Base-by-base conservation (phyloP, 2,888 invertebrate genomes). In the Ischnus inquisitorius region DNA sequence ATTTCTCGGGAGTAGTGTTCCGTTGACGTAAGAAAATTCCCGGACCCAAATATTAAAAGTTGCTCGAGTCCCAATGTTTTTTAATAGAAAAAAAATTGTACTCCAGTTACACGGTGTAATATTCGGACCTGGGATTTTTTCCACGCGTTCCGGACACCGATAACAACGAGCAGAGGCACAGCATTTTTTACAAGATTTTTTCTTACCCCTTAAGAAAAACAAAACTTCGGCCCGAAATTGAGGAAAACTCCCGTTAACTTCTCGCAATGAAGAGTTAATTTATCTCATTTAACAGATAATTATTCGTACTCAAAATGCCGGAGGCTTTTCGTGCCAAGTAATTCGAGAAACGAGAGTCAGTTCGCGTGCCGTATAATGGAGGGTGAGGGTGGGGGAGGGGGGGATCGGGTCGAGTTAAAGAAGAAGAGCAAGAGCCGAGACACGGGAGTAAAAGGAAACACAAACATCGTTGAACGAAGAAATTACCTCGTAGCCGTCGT, bases 401-500 rank as follows among this genome's bases (percentile, higher is more conserved):
- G 34, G 34, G 34, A 8, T 34, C 34, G 34, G 8, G 34, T 34
- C 34, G 34, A 34, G 34, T 34, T 4, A 76, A 57, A 76, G 48
- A 62, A 60, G 69, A 64, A 51, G 76, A 76, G 34, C 62, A 64
- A 60, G n/a, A 69, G 60, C 65, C 41, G 54, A 78, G 67, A 39
- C 54, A 64, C 10, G 46, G 57, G 48, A 48, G 64, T 25, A 46
- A 46, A 43, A 28, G 54, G 12, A 78, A 71, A 41, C 54, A 48
- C 76, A 67, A 16, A 62, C 14, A 75, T 80, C 72, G 72, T 79
- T 80, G 80, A 72, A 67, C 22, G 62, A 68, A 72, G 72, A 83
- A 80, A 83, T 83, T 76, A 72, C 76, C 76, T 72, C 65, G 67
- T 76, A 76, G 65, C 67, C 60, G 76, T 72, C 60, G 76, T 68